Base-by-base conservation (phyloP, 2,113 vertebrate species). In the Hymenochirus boettgeri region DNA sequence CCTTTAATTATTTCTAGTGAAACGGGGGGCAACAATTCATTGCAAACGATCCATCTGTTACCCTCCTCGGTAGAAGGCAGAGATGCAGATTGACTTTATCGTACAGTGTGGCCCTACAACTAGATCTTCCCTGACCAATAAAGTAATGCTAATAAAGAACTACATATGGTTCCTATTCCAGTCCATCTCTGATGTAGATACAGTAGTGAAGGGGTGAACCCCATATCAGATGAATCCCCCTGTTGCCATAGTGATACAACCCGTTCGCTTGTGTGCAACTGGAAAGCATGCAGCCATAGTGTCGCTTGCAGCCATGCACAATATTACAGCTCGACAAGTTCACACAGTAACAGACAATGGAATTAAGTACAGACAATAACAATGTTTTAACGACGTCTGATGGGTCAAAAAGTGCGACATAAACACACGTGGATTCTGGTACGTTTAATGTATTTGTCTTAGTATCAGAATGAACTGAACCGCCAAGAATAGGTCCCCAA, bases 201-300 rank as follows among this genome's bases (percentile, higher is more conserved):
- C n/a, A n/a, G n/a, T n/a, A n/a, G n/a, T n/a, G n/a, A n/a, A n/a
- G n/a, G n/a, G n/a, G n/a, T n/a, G n/a, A n/a, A n/a, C n/a, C n/a
- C n/a, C n/a, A n/a, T n/a, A n/a, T n/a, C n/a, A n/a, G 23, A 45
- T 39, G 64, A 66, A 65, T 75, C 25, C 55, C 70, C 79, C 75
- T 85, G 77, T 86, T 85, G 88, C 86, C 86, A 73, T 80, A 83
- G 85, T 88, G 80, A 88, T 85, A 85, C 86, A 88, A 84, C 84
- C 85, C 78, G 22, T 69, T n/a, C 62, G 61, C 61, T 75, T 71
- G 76, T 70, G 72, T 60, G 75, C 55, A 70, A 62, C 79, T 73
- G 76, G 79, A 74, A 51, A 71, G 82, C 91, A 92, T 94, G 92
- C 90, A 83, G 72, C 77, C 6, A 5, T 9, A 76, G 80, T 78